Base-by-base conservation (phyloP, 2,797 vertebrate species). In the Danio jaintianensis region DNA sequence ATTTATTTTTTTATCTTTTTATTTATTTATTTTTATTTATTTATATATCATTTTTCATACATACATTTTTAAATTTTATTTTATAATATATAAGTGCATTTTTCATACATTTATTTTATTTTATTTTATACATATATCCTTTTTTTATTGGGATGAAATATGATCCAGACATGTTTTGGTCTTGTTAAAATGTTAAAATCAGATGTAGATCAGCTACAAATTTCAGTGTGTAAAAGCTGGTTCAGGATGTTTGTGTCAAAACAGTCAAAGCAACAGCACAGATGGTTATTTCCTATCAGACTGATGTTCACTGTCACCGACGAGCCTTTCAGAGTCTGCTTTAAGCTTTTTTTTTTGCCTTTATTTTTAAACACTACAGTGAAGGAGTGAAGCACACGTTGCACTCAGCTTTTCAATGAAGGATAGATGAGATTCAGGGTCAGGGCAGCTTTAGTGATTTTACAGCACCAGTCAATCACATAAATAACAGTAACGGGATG, bases 401-500 rank as follows among this genome's bases (percentile, higher is more conserved):
- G 56, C 20, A 18, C 29, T 29, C 29, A 29, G 29, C 3, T 53
- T 22, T 52, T 18, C 61, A 48, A 20, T 40, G 22, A 74, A 50
- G 20, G 16, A 62, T 36, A 9, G 43, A 22, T 62, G 1, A 0
- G 38, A 62, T 22, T n/a, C 64, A 68, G 42, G 61, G 47, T 69
- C n/a, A 79, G 66, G 52, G 20, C 62, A 16, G 5, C 55, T 58
- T 29, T 38, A 50, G 9, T 29, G 68, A 69, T 50, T 48, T 66
- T 29, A 50, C 43, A 64, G 64, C n/a, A 58, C 52, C 22, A 29
- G 13, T 9, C 58, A 72, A 56, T 71, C 58, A 11, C 59, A 67
- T 63, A 56, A 38, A 62, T 77, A 56, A 82, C 45, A n/a, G 16
- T 13, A 38, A 36, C 16, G 16, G 48, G 66, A 69, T 63, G 20